Evolutionary conservation across 2,797 vertebrate genomes (phyloP).

Genomic region (Halcyon chelicuti): DNA sequence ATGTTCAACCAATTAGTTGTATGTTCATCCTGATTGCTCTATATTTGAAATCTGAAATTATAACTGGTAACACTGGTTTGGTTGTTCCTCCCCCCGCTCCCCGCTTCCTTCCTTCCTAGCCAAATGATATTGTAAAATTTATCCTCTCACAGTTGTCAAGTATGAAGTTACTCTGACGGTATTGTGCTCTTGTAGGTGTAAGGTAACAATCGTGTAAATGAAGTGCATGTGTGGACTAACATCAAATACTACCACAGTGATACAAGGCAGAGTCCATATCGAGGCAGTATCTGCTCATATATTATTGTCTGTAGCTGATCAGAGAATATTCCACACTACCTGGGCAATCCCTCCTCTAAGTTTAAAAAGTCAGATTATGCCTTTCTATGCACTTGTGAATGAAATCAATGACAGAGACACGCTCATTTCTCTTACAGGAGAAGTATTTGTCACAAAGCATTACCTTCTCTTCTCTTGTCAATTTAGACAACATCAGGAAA

Average conservation of each 20-base stretch:
- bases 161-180: not conserved
- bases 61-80: not conserved
- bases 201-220: not conserved
- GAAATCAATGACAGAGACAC: not conserved
- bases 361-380: not conserved
- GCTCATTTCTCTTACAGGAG: not conserved
- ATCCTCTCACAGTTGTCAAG: not conserved
- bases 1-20: not conserved
- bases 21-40: not conserved
- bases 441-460: not conserved
- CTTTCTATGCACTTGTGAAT: not conserved
- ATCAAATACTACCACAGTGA: rapidly evolving
- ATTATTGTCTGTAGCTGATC: not conserved
- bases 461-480: not conserved
- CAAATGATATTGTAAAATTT: not conserved
- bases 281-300: not conserved
- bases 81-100: too few relatives aligned
- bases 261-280: not conserved
- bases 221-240: not conserved
- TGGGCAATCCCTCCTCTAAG: not conserved
- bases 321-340: not conserved
- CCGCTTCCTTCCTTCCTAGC: not conserved
- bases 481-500: not conserved
- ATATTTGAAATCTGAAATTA: not conserved
- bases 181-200: not conserved